phyloP scores from a whole-genome alignment of 2,888 invertebrate genomes.

The Ypsolopha scabrella region DNA sequence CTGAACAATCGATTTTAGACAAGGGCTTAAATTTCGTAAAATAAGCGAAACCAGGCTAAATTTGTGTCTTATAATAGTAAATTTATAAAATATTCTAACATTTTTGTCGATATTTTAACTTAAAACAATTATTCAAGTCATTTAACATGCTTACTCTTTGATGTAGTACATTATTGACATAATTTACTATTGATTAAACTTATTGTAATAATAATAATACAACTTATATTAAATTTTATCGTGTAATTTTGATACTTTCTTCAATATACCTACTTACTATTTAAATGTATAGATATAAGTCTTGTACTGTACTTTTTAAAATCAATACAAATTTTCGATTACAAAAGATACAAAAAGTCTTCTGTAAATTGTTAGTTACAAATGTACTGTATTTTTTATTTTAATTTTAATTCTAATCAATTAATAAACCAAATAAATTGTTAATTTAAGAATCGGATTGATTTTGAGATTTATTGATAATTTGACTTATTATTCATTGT shows the following conservation, averaged over 20 bases:
- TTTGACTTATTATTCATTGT: conserved; percentile 1
- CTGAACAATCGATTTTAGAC: too few relatives aligned
- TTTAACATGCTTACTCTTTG: too few relatives aligned
- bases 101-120: not conserved
- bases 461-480: not conserved
- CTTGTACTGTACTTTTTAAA: not conserved
- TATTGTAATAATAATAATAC: not conserved
- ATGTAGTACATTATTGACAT: not conserved
- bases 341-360: not conserved
- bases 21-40: not conserved
- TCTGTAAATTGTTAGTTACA: not conserved
- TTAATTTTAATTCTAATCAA: not conserved
- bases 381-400: not conserved
- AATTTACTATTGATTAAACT: not conserved
- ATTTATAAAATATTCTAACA: not conserved
- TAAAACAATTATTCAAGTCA: not conserved
- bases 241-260: conserved; percentile 4
- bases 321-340: too few relatives aligned
- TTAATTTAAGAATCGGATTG: not conserved
- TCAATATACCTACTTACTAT: not conserved
- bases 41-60: conserved; percentile 24
- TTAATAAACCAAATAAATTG: conserved; percentile 4
- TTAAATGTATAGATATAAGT: not conserved
- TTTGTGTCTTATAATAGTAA: conserved; percentile 30
- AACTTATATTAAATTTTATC: not conserved